Percentiles rank a stretch among this genome's conserved stretches.
These are phyloP conservation scores for Colaptes auratus DNA, from an alignment of 2,113 vertebrate species.

Conservation along the genomic window DNA sequence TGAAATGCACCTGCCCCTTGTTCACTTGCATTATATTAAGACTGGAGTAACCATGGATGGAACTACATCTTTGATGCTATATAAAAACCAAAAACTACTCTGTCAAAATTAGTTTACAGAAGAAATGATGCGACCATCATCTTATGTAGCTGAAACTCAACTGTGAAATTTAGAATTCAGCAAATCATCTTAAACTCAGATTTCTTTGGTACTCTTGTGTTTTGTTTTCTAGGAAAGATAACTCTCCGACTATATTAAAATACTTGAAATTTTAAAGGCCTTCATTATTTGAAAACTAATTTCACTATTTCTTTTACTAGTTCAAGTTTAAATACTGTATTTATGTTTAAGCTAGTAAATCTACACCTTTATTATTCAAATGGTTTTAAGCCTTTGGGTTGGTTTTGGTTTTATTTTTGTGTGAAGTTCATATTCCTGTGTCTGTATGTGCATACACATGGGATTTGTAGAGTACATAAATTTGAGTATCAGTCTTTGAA, in stretches of 20 bases:
- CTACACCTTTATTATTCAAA: neutral
- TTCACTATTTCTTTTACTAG: neutral
- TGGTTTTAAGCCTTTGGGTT: neutral
- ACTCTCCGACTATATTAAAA: neutral
- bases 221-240: neutral
- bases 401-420: accelerated
- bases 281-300: neutral
- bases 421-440: neutral
- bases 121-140: neutral
- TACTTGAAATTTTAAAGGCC: neutral
- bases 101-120: neutral
- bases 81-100: neutral
- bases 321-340: neutral
- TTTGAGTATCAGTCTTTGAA: neutral
- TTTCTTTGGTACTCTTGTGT: neutral
- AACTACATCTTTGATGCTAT: neutral
- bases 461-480: neutral
- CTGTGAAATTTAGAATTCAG: neutral
- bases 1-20: neutral
- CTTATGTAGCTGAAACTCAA: neutral
- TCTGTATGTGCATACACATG: neutral
- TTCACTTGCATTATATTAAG: neutral
- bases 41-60: neutral
- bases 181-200: neutral
- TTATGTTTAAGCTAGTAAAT: neutral